A percentile compares a stretch with the other conserved stretches of the same genome.
These are phyloP conservation scores for Chrysocyon brachyurus DNA, from an alignment of 2,797 vertebrate genomes.

Conservation along the genomic window DNA sequence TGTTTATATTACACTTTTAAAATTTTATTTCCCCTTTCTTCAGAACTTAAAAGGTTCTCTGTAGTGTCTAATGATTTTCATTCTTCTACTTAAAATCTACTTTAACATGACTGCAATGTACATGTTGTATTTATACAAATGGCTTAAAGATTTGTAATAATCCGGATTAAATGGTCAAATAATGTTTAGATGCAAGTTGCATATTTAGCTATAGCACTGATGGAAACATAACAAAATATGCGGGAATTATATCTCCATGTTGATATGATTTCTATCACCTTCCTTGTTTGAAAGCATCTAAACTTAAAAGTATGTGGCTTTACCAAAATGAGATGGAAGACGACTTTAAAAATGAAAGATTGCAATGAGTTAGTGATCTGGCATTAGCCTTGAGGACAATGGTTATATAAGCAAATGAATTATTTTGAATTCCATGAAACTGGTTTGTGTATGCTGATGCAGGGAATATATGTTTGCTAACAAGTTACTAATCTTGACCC, in stretches of 20 bases:
- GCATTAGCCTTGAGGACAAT: background rate
- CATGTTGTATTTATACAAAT: background rate
- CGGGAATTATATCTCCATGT: background rate
- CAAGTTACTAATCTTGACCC: background rate
- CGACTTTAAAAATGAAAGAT: background rate
- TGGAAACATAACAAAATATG: background rate
- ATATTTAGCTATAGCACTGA: background rate
- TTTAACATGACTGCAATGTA: background rate
- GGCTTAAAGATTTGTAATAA: background rate
- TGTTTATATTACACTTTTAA: background rate
- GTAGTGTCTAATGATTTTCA: background rate
- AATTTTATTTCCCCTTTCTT: background rate
- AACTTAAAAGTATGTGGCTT: background rate
- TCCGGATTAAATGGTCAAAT: background rate
- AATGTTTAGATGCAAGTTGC: background rate
- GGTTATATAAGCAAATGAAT: background rate
- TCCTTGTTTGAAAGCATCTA: background rate
- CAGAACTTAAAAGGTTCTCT: background rate
- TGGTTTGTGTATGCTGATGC: background rate
- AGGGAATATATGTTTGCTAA: background rate
- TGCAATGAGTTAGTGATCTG: background rate
- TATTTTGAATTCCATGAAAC: background rate
- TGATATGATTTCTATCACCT: background rate
- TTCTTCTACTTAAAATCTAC: background rate
- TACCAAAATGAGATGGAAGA: background rate